phyloP scores from a whole-genome alignment of 1,140 invertebrate species.

The Hyles euphorbiae region DNA sequence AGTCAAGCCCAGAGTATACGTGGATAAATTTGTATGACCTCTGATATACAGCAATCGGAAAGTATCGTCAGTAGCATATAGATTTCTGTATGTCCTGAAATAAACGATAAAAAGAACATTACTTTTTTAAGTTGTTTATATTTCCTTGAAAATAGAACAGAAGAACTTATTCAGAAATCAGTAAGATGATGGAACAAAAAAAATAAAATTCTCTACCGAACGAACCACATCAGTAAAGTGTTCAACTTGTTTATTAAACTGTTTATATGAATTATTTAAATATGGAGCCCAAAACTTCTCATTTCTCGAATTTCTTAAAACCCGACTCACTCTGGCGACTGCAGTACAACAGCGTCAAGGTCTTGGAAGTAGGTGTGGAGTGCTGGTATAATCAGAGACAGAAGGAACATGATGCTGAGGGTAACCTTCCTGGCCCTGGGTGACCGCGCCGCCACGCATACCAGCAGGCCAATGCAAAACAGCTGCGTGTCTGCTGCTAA shows the following conservation, averaged over 20 bases:
- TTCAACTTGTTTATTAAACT: too few relatives aligned
- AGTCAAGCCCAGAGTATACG: conserved; percentile 53
- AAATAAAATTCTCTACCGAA: too few relatives aligned
- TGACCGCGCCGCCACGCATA: conserved; percentile 39
- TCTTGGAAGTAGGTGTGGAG: conserved; percentile 51
- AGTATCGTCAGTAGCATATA: conserved; percentile 45
- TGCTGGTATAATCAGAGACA: conserved; percentile 38
- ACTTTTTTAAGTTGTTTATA: too few relatives aligned
- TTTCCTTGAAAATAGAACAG: too few relatives aligned
- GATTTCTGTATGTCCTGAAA: conserved; percentile 43
- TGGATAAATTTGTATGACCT: conserved; percentile 57
- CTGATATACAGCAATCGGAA: conserved; percentile 54
- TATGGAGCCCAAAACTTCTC: too few relatives aligned
- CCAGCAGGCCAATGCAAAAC: conserved; percentile 46
- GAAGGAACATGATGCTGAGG: conserved; percentile 29
- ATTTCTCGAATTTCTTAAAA: background rate
- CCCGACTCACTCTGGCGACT: conserved; percentile 59
- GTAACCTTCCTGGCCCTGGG: conserved; percentile 25
- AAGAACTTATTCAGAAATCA: too few relatives aligned
- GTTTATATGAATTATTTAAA: too few relatives aligned
- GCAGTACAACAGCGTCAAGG: conserved; percentile 47
- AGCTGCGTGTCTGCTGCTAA: conserved; percentile 50
- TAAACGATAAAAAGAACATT: too few relatives aligned
- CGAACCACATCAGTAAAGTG: too few relatives aligned
- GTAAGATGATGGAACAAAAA: too few relatives aligned